A percentile compares a stretch with the other conserved stretches of the same genome.
Conservation (phyloP, 2,888 invertebrate genomes). For the Conistra vaccinii region DNA sequence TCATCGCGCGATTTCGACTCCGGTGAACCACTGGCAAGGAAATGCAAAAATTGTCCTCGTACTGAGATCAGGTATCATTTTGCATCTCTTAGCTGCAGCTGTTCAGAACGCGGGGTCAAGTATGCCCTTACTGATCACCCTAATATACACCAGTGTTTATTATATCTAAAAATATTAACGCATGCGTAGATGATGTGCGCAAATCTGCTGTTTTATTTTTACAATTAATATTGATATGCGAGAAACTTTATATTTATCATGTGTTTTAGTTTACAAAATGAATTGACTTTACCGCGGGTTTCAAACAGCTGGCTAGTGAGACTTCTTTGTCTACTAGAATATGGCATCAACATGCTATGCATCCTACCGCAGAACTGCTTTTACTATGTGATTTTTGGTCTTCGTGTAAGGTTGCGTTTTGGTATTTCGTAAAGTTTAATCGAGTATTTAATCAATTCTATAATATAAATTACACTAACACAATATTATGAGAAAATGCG, state of each 20-base stretch:
- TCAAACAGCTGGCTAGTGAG: slow-evolving; percentile 38
- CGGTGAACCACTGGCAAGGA: slow-evolving; percentile 66
- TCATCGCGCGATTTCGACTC: slow-evolving; percentile 53
- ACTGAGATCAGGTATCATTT: slow-evolving; percentile 75
- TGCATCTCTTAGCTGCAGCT: slow-evolving; percentile 44
- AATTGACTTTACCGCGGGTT: slow-evolving; percentile 45
- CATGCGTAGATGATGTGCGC: slow-evolving; percentile 26
- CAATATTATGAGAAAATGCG: slow-evolving; percentile 20
- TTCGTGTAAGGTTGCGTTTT: slow-evolving; percentile 2
- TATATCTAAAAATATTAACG: background rate
- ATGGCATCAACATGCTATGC: slow-evolving; percentile 17
- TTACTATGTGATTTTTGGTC: slow-evolving; percentile 1
- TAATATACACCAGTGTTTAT: background rate
- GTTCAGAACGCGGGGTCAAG: slow-evolving; percentile 45
- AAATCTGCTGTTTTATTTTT: slow-evolving; percentile 21
- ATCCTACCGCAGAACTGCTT: slow-evolving; percentile 6
- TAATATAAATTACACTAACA: background rate
- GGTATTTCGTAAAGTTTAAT: background rate
- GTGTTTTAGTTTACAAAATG: background rate
- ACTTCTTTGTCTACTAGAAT: slow-evolving; percentile 12
- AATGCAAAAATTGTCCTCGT: slow-evolving; percentile 75
- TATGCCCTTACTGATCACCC: background rate
- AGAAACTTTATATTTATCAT: background rate
- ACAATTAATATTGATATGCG: slow-evolving; percentile 9
- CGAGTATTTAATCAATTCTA: background rate